Percentiles rank a stretch among this genome's conserved stretches.
These are phyloP conservation scores for Trisateles emortualis DNA, from an alignment of 2,888 invertebrate species.

Conservation along the genomic window DNA sequence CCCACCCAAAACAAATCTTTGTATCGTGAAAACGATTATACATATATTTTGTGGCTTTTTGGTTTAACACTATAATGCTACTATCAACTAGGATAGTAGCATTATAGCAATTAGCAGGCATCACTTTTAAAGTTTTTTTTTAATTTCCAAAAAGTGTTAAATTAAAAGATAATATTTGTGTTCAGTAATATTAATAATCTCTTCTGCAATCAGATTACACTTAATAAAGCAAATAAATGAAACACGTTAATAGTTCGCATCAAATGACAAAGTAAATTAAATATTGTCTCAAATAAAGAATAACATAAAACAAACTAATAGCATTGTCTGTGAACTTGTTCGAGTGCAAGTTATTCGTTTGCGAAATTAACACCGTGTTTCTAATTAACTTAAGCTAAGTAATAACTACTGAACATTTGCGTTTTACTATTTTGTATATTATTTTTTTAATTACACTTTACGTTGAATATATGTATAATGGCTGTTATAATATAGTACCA, in stretches of 20 bases:
- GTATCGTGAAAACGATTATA: too few species aligned
- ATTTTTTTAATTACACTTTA: neutral
- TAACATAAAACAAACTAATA: neutral
- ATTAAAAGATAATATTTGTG: too few species aligned
- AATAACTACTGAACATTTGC: neutral
- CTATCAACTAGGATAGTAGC: too few species aligned
- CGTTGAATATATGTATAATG: neutral
- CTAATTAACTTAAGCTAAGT: constrained; percentile 6
- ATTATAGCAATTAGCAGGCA: too few species aligned
- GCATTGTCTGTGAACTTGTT: neutral
- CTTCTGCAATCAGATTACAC: too few species aligned
- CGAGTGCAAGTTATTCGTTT: neutral
- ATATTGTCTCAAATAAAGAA: neutral
- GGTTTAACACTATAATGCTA: too few species aligned
- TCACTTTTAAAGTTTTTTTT: too few species aligned
- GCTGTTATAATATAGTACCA: too few species aligned
- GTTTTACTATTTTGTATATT: neutral
- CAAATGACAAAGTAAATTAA: neutral
- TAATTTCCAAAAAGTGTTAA: too few species aligned
- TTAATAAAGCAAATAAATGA: neutral
- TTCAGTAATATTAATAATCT: too few species aligned
- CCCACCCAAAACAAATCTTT: too few species aligned
- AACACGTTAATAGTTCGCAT: neutral
- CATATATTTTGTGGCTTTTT: too few species aligned
- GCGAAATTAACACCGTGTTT: constrained; percentile 2